Conservation (phyloP, 2,797 vertebrate genomes). For the Mormyrops attenuatus region DNA sequence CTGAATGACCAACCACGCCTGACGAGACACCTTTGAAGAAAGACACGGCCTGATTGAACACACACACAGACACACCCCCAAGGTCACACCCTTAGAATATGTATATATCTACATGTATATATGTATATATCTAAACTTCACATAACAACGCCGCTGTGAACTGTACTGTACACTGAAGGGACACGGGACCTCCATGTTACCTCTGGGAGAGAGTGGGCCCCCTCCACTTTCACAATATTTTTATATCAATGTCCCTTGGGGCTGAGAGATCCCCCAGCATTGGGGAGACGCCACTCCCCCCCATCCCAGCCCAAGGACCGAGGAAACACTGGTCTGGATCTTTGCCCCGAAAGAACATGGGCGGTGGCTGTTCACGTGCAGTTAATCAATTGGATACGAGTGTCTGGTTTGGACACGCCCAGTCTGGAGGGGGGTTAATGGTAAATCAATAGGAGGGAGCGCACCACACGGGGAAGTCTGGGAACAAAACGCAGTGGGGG, state of each 20-base stretch:
- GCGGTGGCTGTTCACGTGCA: neutral
- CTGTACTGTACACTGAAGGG: neutral
- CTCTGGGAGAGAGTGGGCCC: conserved; percentile 40
- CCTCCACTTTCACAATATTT: conserved; percentile 27
- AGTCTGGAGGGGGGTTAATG: conserved; percentile 64
- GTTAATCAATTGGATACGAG: conserved; percentile 33
- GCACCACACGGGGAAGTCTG: conserved; percentile 50
- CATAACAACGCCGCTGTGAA: neutral
- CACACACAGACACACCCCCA: neutral
- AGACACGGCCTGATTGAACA: neutral
- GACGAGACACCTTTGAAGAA: neutral
- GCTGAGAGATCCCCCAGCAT: neutral
- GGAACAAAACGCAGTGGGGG: neutral
- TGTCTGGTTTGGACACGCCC: conserved; percentile 50
- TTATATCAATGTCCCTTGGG: neutral
- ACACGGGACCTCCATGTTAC: conserved; percentile 7
- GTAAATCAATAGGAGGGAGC: conserved; percentile 66
- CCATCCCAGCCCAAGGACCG: neutral
- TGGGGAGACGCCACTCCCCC: neutral
- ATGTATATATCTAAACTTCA: no score
- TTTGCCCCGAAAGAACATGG: neutral
- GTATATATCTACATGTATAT: neutral
- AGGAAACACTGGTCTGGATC: neutral
- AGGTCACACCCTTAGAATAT: neutral
- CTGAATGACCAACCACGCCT: neutral